Evolutionary conservation across 2,113 vertebrate species (phyloP), one percentile per base, ranked within the genome.

Genomic region (human (Homo sapiens)): DNA sequence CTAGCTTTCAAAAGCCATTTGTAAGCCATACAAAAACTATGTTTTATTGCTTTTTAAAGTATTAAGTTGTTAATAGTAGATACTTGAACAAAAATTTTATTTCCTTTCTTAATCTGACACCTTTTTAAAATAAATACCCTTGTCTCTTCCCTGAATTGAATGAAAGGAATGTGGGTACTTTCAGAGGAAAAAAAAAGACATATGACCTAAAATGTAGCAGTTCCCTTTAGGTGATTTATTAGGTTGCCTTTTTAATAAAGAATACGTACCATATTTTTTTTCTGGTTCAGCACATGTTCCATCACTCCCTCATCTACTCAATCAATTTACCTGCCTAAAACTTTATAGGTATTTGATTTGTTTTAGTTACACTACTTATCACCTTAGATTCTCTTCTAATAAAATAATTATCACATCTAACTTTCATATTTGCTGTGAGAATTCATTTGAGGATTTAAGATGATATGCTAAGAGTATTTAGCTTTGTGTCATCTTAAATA

Each of bases 21-120:
- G 72, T 59, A 83, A 91, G 8, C 32, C 57, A 90, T 27, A 18
- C 11, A 48, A 82, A 94, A 84, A 73, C 57, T 23, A 10, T 76
- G 22, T 70, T 61, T 90, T 45, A 75, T n/a, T 97, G 30, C 32
- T 43, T 76, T 89, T 76, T 96, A 93, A 72, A 70, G 96, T 82
- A 89, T 76, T 93, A 83, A 70, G 22, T 76, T 55, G 14, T 88
- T 89, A 72, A 27, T 79, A 55, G 70, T 5, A 79, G 23, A 93
- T 50, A 95, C 68, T 93, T 95, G 76, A 73, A 57, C 9, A 45
- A 90, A 81, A 45, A 83, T 38, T 16, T 27, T 23, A 50, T 3
- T 66, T 38, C 12, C 38, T 89, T 59, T 50, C 22, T 76, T 83
- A 87, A 93, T 90, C 38, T 88, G 13, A 38, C 14, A 78, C 10